These are phyloP conservation scores for Neodiprion lecontei DNA, from an alignment of 1,140 invertebrate genomes.

Conservation along the genomic window DNA sequence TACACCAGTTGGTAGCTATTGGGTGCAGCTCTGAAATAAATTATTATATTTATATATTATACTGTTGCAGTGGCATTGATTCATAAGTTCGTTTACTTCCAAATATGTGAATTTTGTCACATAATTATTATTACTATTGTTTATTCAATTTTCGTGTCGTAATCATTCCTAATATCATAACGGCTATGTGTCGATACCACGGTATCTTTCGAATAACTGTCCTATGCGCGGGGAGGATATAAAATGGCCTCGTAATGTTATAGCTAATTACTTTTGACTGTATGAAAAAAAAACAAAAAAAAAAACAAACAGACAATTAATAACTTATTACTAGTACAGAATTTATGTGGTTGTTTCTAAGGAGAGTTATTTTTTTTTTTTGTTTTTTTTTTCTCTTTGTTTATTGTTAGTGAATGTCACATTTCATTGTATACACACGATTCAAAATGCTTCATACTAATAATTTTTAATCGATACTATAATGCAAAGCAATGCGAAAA, in stretches of 20 bases:
- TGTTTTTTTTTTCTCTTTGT: not conserved
- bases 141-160: too few relatives aligned
- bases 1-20: constrained; percentile 21
- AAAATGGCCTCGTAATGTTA: constrained; percentile 27
- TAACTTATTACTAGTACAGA: not conserved
- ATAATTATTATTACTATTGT: not conserved
- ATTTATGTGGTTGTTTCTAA: constrained; percentile 10
- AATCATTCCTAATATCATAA: not conserved
- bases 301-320: not conserved
- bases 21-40: constrained; percentile 10
- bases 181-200: not conserved
- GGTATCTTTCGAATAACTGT: constrained; percentile 40
- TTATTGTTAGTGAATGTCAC: constrained; percentile 3
- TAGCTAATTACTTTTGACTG: not conserved
- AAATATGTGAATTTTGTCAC: constrained; percentile 6
- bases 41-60: constrained; percentile 11
- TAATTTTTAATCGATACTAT: constrained; percentile 39
- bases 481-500: constrained; percentile 45
- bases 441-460: constrained; percentile 54
- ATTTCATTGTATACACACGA: constrained; percentile 20
- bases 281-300: not conserved
- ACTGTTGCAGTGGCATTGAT: constrained; percentile 2
- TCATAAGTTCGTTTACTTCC: not conserved
- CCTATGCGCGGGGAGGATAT: constrained; percentile 58
- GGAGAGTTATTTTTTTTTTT: not conserved